A percentile compares a stretch with the other conserved stretches of the same genome.
These are phyloP conservation scores for Himalopsyche phryganea DNA, from an alignment of 1,140 invertebrate genomes.

Conservation along the genomic window DNA sequence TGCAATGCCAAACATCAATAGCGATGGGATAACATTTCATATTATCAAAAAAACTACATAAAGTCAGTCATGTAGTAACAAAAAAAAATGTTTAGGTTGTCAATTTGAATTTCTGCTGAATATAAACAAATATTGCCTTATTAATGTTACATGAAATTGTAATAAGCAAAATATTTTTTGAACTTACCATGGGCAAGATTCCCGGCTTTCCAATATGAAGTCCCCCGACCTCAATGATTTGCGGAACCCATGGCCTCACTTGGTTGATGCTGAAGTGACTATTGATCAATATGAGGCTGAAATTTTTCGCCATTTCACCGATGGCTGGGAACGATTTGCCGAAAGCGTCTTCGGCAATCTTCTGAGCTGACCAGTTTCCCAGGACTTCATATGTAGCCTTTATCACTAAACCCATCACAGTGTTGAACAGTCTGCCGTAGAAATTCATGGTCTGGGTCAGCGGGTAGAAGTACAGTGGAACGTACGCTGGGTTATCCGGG, in stretches of 20 bases:
- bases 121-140: too few relatives aligned
- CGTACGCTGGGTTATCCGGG: conserved; percentile 58
- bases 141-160: neutral
- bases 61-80: too few relatives aligned
- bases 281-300: conserved; percentile 59
- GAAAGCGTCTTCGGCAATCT: conserved; percentile 47
- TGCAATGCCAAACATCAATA: too few relatives aligned
- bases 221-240: conserved; percentile 60
- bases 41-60: too few relatives aligned
- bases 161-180: neutral
- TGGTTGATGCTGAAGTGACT: conserved; percentile 61
- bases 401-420: conserved; percentile 35
- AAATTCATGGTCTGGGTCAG: conserved; percentile 57
- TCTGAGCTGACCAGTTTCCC: conserved; percentile 35
- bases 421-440: conserved; percentile 57
- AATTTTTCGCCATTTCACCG: conserved; percentile 54
- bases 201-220: conserved; percentile 49
- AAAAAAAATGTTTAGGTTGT: too few relatives aligned
- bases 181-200: conserved; percentile 40
- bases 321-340: conserved; percentile 46
- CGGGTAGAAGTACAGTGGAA: conserved; percentile 56
- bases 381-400: conserved; percentile 27
- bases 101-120: too few relatives aligned
- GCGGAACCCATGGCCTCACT: conserved; percentile 54
- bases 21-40: too few relatives aligned